Evolutionary conservation across 2,888 invertebrate genomes (phyloP).

Genomic region (Pristionchus fissidentatus): DNA sequence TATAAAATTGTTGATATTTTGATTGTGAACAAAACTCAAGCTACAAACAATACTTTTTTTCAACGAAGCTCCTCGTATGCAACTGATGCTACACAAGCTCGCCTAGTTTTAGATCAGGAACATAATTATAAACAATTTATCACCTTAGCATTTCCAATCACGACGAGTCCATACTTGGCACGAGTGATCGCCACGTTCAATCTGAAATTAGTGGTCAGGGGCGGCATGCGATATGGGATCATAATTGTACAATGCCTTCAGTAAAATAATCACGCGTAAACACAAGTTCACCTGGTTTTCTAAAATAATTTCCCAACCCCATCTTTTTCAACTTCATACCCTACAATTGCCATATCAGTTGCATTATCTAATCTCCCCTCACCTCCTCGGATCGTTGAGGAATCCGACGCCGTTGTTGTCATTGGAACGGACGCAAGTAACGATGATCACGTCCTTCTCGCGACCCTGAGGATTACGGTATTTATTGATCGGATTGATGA

Average conservation of each 20-base stretch:
- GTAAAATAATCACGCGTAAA: too few relatives aligned
- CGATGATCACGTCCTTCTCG: conserved; percentile 98
- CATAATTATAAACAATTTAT: neutral
- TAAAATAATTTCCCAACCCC: too few relatives aligned
- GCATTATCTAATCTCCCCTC: neutral
- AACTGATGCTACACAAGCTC: too few relatives aligned
- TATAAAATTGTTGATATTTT: neutral
- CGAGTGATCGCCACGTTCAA: conserved; percentile 97
- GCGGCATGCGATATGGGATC: neutral
- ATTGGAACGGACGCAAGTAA: conserved; percentile 98
- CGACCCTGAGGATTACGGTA: conserved; percentile 78
- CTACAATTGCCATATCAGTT: neutral
- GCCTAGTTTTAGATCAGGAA: neutral
- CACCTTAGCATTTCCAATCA: conserved; percentile 95
- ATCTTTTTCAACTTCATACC: too few relatives aligned
- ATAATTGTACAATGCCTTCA: too few relatives aligned
- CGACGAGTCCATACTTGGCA: conserved; percentile 86
- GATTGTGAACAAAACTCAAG: neutral
- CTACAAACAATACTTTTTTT: too few relatives aligned
- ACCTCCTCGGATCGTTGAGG: conserved; percentile 93
- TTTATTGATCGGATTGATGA: too few relatives aligned
- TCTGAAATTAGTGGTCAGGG: neutral
- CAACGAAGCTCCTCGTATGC: too few relatives aligned
- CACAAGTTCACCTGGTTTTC: too few relatives aligned
- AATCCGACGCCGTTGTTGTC: conserved; percentile 99